Evolutionary conservation across 92 coral and sea anemone genomes (phyloP).

Genomic region (Porites lobata): DNA sequence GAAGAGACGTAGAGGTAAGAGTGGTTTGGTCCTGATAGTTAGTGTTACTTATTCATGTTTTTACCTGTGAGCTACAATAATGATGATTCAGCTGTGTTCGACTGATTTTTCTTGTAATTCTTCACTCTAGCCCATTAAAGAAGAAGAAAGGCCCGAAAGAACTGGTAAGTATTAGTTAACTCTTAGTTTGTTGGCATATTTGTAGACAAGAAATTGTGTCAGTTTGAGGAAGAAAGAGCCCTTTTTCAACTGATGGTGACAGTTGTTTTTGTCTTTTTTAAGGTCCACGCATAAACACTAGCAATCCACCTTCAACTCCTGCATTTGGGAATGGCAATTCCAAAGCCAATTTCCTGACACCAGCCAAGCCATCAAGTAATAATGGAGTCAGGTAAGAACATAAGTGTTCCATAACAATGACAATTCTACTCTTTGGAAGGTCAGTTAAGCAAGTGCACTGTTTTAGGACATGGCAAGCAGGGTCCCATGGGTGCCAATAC

Average conservation of each 20-base stretch:
- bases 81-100: neutral
- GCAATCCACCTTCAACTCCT: conserved; percentile 40
- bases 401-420: too few species aligned
- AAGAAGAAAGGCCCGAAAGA: conserved; percentile 58
- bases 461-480: too few species aligned
- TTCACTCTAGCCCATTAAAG: conserved; percentile 28
- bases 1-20: conserved; percentile 50
- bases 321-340: conserved; percentile 33
- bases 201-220: too few species aligned
- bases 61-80: too few species aligned
- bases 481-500: too few species aligned
- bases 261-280: neutral
- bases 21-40: neutral
- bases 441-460: neutral
- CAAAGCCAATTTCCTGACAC: conserved; percentile 51
- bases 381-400: conserved; percentile 14
- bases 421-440: neutral
- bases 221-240: neutral
- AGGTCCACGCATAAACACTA: conserved; percentile 17
- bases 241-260: neutral
- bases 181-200: too few species aligned
- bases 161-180: conserved; percentile 24
- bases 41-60: too few species aligned
- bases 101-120: neutral
- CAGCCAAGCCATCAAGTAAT: conserved; percentile 49